These are phyloP conservation scores for Halesus radiatus DNA, from an alignment of 1,140 invertebrate species.

Conservation along the genomic window DNA sequence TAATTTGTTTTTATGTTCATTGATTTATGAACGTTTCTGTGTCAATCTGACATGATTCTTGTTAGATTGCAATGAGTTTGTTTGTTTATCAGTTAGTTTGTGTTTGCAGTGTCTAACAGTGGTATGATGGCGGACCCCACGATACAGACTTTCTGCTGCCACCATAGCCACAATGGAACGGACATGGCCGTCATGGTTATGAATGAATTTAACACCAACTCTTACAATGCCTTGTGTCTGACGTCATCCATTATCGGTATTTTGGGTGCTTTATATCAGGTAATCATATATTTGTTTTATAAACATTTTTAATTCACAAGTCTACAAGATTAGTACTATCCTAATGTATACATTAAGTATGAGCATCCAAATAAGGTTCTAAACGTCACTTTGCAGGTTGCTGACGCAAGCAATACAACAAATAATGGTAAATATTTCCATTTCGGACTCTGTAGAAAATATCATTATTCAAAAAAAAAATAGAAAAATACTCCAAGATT, in stretches of 20 bases:
- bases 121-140: conserved; percentile 82
- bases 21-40: neutral
- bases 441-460: too few relatives aligned
- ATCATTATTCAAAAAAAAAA: too few relatives aligned
- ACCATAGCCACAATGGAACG: conserved; percentile 74
- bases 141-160: conserved; percentile 85
- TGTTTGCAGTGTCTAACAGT: conserved; percentile 31
- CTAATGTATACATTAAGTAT: too few relatives aligned
- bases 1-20: neutral
- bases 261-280: conserved; percentile 82
- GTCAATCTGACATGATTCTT: too few relatives aligned
- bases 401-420: too few relatives aligned
- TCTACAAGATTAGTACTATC: too few relatives aligned
- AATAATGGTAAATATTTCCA: too few relatives aligned
- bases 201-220: conserved; percentile 78
- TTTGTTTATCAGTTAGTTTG: neutral
- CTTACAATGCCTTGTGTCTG: conserved; percentile 81
- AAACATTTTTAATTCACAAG: too few relatives aligned
- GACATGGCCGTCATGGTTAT: conserved; percentile 75
- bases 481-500: too few relatives aligned
- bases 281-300: conserved; percentile 56
- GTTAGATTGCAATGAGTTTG: too few relatives aligned
- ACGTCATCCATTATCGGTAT: conserved; percentile 81
- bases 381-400: too few relatives aligned
- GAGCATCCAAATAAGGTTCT: too few relatives aligned